Base-by-base conservation (phyloP, 2,113 vertebrate genomes). In the Montifringilla adamsi region DNA sequence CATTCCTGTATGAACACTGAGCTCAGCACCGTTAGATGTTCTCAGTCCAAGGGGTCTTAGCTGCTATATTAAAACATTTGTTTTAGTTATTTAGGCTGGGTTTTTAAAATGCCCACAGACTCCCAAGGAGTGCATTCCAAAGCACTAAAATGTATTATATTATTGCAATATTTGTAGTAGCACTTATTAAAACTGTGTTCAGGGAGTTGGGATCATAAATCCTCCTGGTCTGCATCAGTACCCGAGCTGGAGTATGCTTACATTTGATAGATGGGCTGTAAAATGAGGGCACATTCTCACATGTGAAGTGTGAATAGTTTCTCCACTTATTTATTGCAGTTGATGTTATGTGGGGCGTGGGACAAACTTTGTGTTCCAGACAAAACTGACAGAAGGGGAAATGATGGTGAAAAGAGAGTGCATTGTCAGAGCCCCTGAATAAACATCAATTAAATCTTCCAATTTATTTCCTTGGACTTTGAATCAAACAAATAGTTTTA, bases 201-300 rank as follows among this genome's bases (percentile, higher is more conserved):
- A 58, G 91, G 84, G 87, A 94, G 82, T 70, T 88, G 55, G 27
- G 63, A 93, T 90, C 82, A 80, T 95, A 97, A 97, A 96, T 94
- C 50, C 68, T 95, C 43, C 74, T 46, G 23, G 81, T 91, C 85
- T 95, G 59, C 55, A 74, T 84, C 60, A 47, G 63, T 72, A 92
- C 64, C 23, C 4, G 0, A 62, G 78, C 59, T 91, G n/a, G 50
- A 69, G n/a, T 59, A 93, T 43, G 67, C 59, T 94, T 69, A 62
- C 6, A 5, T 94, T 95, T 95, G 95, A 97, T 95, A 96, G 84
- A 96, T 91, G 84, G 91, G 87, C 82, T 94, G 84, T 80, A 95
- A 95, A 96, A 94, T 59, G 84, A 85, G 67, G 90, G 89, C 89
- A 93, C 70, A 77, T 96, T 97, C 84, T 95, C 93, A 94, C 55